Conservation (phyloP, 2,113 vertebrate genomes). For the Xenopus tropicalis region DNA sequence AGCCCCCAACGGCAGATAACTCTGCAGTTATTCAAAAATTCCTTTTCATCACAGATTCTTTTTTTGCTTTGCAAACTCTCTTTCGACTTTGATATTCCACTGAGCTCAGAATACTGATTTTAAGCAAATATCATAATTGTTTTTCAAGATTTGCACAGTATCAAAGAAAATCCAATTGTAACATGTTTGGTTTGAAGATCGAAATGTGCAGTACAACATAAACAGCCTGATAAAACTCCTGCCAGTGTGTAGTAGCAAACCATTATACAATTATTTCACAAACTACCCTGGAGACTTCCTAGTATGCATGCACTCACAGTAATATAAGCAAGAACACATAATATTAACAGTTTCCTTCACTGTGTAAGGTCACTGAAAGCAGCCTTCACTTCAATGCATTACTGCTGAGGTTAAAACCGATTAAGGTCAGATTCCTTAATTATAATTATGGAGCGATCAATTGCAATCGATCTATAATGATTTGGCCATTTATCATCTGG, state of each 20-base stretch:
- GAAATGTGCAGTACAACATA: constrained; percentile 21
- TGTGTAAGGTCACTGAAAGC: too few relatives aligned
- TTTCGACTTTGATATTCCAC: constrained; percentile 25
- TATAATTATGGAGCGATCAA: too few relatives aligned
- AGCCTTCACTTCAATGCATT: too few relatives aligned
- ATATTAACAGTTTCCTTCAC: too few relatives aligned
- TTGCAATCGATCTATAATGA: too few relatives aligned
- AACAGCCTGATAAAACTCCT: not conserved
- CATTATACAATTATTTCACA: constrained; percentile 20
- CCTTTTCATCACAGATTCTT: constrained; percentile 36
- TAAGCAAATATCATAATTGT: constrained; percentile 29
- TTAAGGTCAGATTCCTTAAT: too few relatives aligned
- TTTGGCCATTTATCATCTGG: too few relatives aligned
- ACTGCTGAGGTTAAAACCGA: too few relatives aligned
- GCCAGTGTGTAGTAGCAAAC: constrained; percentile 18
- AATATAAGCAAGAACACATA: too few relatives aligned
- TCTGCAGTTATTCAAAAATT: constrained; percentile 25
- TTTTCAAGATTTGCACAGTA: constrained; percentile 27
- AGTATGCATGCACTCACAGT: not conserved
- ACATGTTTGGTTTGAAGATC: constrained; percentile 27
- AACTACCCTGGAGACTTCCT: constrained; percentile 5
- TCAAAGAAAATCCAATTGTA: constrained; percentile 35
- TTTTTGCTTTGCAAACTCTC: constrained; percentile 15
- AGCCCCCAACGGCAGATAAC: not conserved
- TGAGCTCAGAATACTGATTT: constrained; percentile 21